Base-by-base conservation (phyloP, 1,140 invertebrate genomes). In the Bombus waltoni region DNA sequence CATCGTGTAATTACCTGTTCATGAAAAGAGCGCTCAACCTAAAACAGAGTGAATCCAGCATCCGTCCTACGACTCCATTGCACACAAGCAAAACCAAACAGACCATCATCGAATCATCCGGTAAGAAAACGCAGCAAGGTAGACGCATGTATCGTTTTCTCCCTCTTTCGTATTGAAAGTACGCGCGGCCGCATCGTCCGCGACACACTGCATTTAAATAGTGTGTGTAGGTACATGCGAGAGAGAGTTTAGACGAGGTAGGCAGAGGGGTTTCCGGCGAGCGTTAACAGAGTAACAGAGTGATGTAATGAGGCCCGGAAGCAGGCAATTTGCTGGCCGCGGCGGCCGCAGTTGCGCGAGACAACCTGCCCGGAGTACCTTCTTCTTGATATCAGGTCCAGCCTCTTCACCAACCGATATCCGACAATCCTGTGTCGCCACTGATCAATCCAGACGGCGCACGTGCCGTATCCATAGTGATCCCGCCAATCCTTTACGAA, bases 281-380 rank as follows among this genome's bases (percentile, higher is more conserved):
- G 94, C 93, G 94, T 95, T 95, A 95, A 95, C 94, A 95, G 94
- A 95, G 94, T 95, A 95, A 95, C 94, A 95, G 95, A 95, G 94
- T 95, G 95, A 95, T 95, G 95, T 95, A 95, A 95, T 95, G 95
- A 95, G 95, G 95, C 94, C 95, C 95, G 95, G 95, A 95, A 95
- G 94, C 94, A 94, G 93, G 93, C 94, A 95, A 95, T 95, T 95
- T 95, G 94, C 92, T 93, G 91, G 81, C 88, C 92, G 93, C 91
- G 88, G 93, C 94, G 92, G 92, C 89, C 91, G 91, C 93, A 94
- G 95, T 95, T 94, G 93, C 93, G 92, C 94, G 94, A 95, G 94
- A 94, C 94, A 95, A 94, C 94, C 93, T 95, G 94, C 92, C 92
- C 91, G 91, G 79, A 92, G 92, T 90, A 88, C 91, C 91, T 91